Evolutionary conservation across 2,888 invertebrate genomes (phyloP).

Genomic region (Bruchidius siliquastri): DNA sequence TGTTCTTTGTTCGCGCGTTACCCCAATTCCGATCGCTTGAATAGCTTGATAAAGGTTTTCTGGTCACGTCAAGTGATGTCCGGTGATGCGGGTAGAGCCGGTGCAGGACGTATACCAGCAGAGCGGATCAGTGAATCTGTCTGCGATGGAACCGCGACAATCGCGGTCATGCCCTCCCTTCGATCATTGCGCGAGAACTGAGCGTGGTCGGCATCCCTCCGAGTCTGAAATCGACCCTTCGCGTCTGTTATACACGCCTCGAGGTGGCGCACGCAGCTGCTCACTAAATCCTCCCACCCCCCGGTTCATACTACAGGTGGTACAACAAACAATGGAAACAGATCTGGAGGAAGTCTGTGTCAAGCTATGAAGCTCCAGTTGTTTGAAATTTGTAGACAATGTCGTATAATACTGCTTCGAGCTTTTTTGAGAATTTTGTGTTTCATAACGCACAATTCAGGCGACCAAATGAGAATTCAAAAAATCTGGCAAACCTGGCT

Average conservation of each 20-base stretch:
- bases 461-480: too few relatives aligned
- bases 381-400: too few relatives aligned
- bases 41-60: slow-evolving; percentile 15
- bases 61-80: slow-evolving; percentile 30
- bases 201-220: slow-evolving; percentile 23
- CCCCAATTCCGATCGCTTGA: slow-evolving; percentile 17
- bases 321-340: slow-evolving; percentile 16
- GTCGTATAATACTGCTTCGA: too few relatives aligned
- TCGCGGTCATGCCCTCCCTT: slow-evolving; percentile 28
- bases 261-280: slow-evolving; percentile 37
- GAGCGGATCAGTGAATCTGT: background rate
- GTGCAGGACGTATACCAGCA: too few relatives aligned
- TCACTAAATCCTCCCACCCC: slow-evolving; percentile 20
- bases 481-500: too few relatives aligned
- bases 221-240: slow-evolving; percentile 38
- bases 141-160: slow-evolving; percentile 24
- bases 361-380: too few relatives aligned
- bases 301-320: slow-evolving; percentile 43
- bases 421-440: too few relatives aligned
- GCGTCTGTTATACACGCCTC: slow-evolving; percentile 34
- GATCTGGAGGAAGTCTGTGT: too few relatives aligned
- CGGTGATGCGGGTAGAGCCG: slow-evolving; percentile 28
- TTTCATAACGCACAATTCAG: too few relatives aligned
- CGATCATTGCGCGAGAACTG: slow-evolving; percentile 46
- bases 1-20: slow-evolving; percentile 21